Conservation (phyloP, 2,888 invertebrate genomes). For the Caenorhabditis sp. region DNA sequence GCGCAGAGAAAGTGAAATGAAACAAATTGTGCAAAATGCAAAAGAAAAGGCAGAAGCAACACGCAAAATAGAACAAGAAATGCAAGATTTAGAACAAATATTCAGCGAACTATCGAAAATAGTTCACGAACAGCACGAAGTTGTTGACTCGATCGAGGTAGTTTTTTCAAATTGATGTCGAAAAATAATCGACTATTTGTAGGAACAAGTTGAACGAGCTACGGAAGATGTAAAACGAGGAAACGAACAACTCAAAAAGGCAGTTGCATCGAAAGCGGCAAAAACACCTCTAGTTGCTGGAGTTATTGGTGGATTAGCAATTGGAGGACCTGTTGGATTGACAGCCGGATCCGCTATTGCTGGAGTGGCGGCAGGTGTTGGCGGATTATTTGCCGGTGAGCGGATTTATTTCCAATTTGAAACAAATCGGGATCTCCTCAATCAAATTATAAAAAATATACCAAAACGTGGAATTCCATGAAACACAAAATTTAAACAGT, state of each 20-base stretch:
- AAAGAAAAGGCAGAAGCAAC: constrained; percentile 47
- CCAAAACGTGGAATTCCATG: too few species aligned
- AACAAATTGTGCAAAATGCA: constrained; percentile 37
- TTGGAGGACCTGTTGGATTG: constrained; percentile 67
- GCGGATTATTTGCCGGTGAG: constrained; percentile 62
- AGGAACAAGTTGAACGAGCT: constrained; percentile 66
- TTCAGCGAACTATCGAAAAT: constrained; percentile 59
- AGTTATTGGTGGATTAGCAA: constrained; percentile 59
- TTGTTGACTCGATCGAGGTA: constrained; percentile 63
- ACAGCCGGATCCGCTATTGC: constrained; percentile 64
- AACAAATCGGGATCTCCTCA: too few species aligned
- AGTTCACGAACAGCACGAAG: constrained; percentile 66
- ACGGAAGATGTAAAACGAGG: constrained; percentile 59
- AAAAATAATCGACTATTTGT: background rate
- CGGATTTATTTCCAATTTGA: too few species aligned
- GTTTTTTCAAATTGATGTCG: background rate
- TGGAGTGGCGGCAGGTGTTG: constrained; percentile 64
- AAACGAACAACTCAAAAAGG: constrained; percentile 61
- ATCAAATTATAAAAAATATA: too few species aligned
- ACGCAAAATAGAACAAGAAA: constrained; percentile 48
- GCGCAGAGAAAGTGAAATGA: constrained; percentile 23
- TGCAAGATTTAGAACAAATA: constrained; percentile 63
- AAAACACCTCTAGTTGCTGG: constrained; percentile 63
- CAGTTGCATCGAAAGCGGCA: constrained; percentile 60
- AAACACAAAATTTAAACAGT: too few species aligned